Percentiles rank a stretch among this genome's conserved stretches.
Conservation (phyloP, 2,888 invertebrate species). For the Graphium colonna region DNA sequence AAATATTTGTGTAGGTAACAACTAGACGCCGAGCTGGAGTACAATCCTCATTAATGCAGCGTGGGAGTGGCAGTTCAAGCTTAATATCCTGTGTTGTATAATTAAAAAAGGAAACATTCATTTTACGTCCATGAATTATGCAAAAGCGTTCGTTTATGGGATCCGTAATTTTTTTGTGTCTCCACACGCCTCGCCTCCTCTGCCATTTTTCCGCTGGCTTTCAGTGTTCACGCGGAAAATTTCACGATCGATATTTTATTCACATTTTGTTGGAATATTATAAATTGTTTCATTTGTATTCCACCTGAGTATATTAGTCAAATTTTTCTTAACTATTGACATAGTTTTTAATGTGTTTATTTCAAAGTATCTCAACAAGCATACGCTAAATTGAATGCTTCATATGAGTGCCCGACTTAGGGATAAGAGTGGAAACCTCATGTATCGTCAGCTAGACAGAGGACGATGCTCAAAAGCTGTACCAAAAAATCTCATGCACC, state of each 20-base stretch:
- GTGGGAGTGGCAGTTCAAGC: conserved; percentile 56
- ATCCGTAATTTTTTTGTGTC: conserved; percentile 68
- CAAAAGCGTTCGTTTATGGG: conserved; percentile 73
- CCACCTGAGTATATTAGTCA: too few relatives aligned
- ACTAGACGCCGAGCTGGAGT: conserved; percentile 14
- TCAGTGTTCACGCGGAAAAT: conserved; percentile 23
- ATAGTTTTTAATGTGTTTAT: too few relatives aligned
- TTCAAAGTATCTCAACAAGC: too few relatives aligned
- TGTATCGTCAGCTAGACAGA: too few relatives aligned
- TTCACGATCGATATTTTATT: not conserved
- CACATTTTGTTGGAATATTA: too few relatives aligned
- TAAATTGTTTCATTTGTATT: too few relatives aligned
- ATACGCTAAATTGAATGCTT: too few relatives aligned
- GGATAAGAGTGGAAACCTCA: too few relatives aligned
- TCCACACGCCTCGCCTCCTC: conserved; percentile 56
- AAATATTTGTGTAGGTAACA: conserved; percentile 2
- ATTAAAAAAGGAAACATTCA: conserved; percentile 77
- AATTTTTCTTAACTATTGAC: too few relatives aligned
- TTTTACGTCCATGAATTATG: conserved; percentile 77
- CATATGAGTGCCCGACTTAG: too few relatives aligned
- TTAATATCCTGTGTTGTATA: conserved; percentile 75
- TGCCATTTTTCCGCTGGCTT: conserved; percentile 47
- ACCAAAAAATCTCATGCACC: too few relatives aligned
- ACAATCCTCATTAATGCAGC: conserved; percentile 49
- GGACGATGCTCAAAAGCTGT: too few relatives aligned